Percentiles rank a stretch among this genome's conserved stretches.
Evolutionary conservation across 2,888 invertebrate species (phyloP).

Genomic region (Toxonevra muliebris): DNA sequence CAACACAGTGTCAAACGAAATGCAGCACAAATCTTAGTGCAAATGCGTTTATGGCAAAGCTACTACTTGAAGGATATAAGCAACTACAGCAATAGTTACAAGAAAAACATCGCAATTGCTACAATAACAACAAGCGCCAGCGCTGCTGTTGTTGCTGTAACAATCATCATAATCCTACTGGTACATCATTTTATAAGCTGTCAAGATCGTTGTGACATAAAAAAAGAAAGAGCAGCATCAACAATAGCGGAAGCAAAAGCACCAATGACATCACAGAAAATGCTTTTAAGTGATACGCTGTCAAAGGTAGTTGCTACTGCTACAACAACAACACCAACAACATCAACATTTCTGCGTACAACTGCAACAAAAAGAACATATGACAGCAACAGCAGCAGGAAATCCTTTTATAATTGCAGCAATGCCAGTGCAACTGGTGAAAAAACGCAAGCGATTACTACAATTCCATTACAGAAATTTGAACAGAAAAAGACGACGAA

Average conservation of each 20-base stretch:
- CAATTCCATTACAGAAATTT: background rate
- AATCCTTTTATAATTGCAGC: constrained; percentile 34
- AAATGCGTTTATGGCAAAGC: constrained; percentile 33
- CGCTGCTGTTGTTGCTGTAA: constrained; percentile 46
- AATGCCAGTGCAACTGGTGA: constrained; percentile 20
- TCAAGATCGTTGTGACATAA: constrained; percentile 46
- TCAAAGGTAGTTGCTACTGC: constrained; percentile 16
- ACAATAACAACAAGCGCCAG: constrained; percentile 12
- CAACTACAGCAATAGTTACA: constrained; percentile 19
- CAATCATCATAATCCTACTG: constrained; percentile 37
- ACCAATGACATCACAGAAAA: background rate
- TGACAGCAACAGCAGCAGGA: constrained; percentile 14
- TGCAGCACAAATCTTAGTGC: constrained; percentile 30
- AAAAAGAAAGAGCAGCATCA: constrained; percentile 34
- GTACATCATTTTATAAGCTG: constrained; percentile 57
- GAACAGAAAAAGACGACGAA: background rate
- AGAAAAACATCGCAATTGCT: background rate
- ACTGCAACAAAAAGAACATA: constrained; percentile 25
- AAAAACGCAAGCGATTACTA: constrained; percentile 15
- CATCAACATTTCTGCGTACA: constrained; percentile 46
- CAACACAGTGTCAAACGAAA: constrained; percentile 27
- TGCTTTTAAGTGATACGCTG: constrained; percentile 11
- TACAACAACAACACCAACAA: constrained; percentile 25
- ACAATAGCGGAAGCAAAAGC: background rate
- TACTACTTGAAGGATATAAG: constrained; percentile 22